A percentile compares a stretch with the other conserved stretches of the same genome.
Conservation (phyloP, 2,888 invertebrate genomes). For the Melipona beecheii region DNA sequence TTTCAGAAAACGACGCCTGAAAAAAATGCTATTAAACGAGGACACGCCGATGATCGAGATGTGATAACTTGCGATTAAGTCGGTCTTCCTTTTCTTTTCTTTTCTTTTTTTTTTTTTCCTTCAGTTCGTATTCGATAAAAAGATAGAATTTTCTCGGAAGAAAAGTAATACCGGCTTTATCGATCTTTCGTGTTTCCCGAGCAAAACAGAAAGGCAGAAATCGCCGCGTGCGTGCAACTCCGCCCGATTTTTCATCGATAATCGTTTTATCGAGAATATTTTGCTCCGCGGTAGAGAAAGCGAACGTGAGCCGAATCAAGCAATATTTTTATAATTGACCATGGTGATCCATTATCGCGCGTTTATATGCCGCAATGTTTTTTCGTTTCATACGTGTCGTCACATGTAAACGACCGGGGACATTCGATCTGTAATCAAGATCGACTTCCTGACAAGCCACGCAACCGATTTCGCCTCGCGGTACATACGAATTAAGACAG, state of each 20-base stretch:
- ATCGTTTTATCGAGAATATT: neutral
- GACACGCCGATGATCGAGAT: constrained; percentile 21
- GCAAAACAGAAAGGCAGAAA: neutral
- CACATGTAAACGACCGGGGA: constrained; percentile 17
- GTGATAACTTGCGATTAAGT: constrained; percentile 1
- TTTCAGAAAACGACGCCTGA: constrained; percentile 36
- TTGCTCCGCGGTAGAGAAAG: neutral
- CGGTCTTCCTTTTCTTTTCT: neutral
- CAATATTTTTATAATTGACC: constrained; percentile 26
- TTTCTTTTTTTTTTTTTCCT: no score
- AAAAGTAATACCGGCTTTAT: neutral
- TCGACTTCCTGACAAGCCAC: neutral
- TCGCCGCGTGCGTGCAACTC: constrained; percentile 2
- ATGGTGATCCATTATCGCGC: constrained; percentile 3
- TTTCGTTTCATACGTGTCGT: constrained; percentile 31
- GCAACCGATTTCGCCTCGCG: constrained; percentile 31
- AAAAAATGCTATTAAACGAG: constrained; percentile 41
- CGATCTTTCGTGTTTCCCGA: neutral
- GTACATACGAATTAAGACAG: neutral
- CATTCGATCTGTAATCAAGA: neutral
- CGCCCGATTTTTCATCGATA: neutral
- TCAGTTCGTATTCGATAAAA: neutral
- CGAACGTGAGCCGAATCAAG: constrained; percentile 18
- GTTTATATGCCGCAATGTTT: neutral
- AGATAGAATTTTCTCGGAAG: neutral